These are phyloP conservation scores for Cisticola juncidis DNA, from an alignment of 2,113 vertebrate genomes.

Conservation along the genomic window DNA sequence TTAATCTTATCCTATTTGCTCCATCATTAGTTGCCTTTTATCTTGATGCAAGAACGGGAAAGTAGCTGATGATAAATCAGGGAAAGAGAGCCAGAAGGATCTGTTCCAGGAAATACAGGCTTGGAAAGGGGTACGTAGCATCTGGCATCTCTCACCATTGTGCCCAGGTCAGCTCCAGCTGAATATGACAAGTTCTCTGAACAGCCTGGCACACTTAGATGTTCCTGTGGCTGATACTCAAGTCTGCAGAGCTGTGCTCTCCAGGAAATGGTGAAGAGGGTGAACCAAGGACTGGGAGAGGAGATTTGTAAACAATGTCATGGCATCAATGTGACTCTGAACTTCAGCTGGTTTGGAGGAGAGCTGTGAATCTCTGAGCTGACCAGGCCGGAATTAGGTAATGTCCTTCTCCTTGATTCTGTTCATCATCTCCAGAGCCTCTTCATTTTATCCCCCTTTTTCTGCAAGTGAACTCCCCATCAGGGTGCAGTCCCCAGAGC, in stretches of 20 bases:
- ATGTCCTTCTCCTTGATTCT: neutral
- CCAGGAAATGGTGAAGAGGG: neutral
- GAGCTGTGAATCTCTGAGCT: neutral
- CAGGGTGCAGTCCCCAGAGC: neutral
- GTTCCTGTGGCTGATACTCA: neutral
- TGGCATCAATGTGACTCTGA: neutral
- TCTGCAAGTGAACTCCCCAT: neutral
- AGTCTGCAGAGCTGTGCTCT: neutral
- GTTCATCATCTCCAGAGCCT: neutral
- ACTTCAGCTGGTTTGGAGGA: neutral
- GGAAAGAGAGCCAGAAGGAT: neutral
- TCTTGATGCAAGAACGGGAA: neutral
- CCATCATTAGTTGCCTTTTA: neutral
- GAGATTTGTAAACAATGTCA: neutral
- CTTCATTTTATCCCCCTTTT: neutral
- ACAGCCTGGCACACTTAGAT: neutral
- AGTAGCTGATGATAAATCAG: neutral
- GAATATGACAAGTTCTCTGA: neutral
- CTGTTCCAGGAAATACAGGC: neutral
- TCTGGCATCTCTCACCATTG: neutral
- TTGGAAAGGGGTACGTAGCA: neutral
- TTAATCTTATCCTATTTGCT: neutral
- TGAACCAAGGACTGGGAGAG: neutral
- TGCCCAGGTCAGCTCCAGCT: neutral
- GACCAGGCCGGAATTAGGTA: neutral